Evolutionary conservation across 2,888 invertebrate genomes (phyloP), one percentile per base, ranked within the genome.

Genomic region (Neoaliturus tenellus): DNA sequence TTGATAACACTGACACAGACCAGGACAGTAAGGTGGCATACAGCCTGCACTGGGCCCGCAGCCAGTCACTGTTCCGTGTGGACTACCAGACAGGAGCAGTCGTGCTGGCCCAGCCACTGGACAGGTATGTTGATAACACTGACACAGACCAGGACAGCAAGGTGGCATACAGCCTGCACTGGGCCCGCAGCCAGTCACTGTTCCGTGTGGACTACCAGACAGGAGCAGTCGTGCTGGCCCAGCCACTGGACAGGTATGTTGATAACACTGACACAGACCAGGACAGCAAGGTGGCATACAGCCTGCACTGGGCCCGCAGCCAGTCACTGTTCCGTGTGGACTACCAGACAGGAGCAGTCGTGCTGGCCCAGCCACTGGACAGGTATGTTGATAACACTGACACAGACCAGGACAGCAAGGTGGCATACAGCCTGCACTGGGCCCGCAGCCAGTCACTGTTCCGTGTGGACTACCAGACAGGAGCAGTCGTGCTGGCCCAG

Each of bases 191-290:
- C 1, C 90, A 95, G 80, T 91, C 93, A 80, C 93, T 96, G 86
- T 98, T 98, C 91, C 94, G 95, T 80, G 93, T 98, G 84, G 96
- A 97, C 91, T 96, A 97, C 81, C 92, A 95, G 83, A 95, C 94
- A 71, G 98, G 97, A 23, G 93, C 93, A 88, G 92, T 95, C 83
- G 93, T 94, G 84, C 92, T 97, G 8, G 95, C 94, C 81, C 94
- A 94, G 84, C 92, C 94, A 69, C 92, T 98, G 81, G 98, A 98
- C 90, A 93, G 95, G 93, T 93, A 85, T 85, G 81, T 83, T 20
- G 92, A 93, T 86, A 96, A 96, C n/a, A 93, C 93, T 14, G 96
- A 96, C 89, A 91, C 92, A 85, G 96, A 95, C 88, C 91, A 92
- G 84, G 92, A 93, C 85, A 92, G 92, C 84, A 95, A 95, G n/a